Conservation (phyloP, 1,140 invertebrate species). For the Aphaenogaster floridana region DNA sequence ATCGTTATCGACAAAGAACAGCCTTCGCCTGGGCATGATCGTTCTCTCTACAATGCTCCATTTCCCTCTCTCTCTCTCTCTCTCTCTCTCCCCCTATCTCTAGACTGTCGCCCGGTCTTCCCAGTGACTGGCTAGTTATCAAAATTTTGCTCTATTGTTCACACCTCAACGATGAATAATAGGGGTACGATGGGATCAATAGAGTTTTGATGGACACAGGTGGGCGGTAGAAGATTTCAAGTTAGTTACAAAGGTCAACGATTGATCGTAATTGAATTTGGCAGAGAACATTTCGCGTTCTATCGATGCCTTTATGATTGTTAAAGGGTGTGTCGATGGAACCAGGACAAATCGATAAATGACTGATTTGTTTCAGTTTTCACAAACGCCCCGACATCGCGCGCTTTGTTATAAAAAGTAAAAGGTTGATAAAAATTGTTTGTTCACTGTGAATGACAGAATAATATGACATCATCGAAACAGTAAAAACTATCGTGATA, state of each 20-base stretch:
- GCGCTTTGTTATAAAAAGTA: background rate
- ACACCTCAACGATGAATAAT: slow-evolving; percentile 71
- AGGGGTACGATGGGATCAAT: slow-evolving; percentile 34
- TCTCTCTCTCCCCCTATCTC: background rate
- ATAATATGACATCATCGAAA: background rate
- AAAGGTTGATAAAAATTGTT: slow-evolving; percentile 21
- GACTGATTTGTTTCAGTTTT: slow-evolving; percentile 36
- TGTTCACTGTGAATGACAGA: background rate
- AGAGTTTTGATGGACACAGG: background rate
- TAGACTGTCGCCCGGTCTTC: background rate
- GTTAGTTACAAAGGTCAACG: slow-evolving; percentile 17
- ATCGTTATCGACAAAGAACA: slow-evolving; percentile 48
- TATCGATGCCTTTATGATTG: background rate
- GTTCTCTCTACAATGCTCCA: slow-evolving; percentile 39
- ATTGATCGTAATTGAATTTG: slow-evolving; percentile 42
- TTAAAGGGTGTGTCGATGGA: background rate
- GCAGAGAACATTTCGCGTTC: background rate
- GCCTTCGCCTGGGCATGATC: slow-evolving; percentile 22
- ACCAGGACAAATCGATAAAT: slow-evolving; percentile 13
- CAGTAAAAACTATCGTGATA: background rate
- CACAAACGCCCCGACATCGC: background rate
- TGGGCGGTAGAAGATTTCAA: slow-evolving; percentile 6
- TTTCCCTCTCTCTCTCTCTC: background rate
- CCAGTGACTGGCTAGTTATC: slow-evolving; percentile 67
- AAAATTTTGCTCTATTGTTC: slow-evolving; percentile 77